A percentile compares a stretch with the other conserved stretches of the same genome.
phyloP scores from a whole-genome alignment of 2,797 vertebrate genomes.

The Melanotaenia parkinsoni region DNA sequence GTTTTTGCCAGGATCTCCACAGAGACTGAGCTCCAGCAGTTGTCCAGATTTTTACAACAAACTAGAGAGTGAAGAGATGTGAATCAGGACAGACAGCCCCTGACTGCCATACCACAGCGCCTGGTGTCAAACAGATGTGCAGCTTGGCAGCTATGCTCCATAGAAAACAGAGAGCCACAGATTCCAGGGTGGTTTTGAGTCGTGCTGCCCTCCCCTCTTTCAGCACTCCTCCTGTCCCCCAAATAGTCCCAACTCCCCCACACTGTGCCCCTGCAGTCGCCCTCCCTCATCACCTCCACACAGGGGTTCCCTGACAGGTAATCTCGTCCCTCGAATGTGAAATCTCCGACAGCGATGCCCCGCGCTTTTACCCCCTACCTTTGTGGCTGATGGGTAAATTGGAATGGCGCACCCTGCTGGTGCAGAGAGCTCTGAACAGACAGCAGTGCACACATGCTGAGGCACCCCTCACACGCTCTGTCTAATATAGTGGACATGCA shows the following conservation, averaged over 20 bases:
- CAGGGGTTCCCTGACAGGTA: conserved; percentile 82
- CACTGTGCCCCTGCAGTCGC: conserved; percentile 71
- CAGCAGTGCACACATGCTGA: conserved; percentile 77
- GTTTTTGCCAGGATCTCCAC: conserved; percentile 33
- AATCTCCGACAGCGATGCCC: conserved; percentile 79
- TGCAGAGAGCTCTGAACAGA: conserved; percentile 76
- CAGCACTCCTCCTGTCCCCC: conserved; percentile 45
- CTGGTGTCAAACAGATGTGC: conserved; percentile 84
- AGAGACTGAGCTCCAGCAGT: conserved; percentile 40
- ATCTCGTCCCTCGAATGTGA: conserved; percentile 83
- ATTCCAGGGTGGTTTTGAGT: conserved; percentile 70
- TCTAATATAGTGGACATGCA: conserved; percentile 85
- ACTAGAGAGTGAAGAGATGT: conserved; percentile 57
- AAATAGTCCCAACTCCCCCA: conserved; percentile 63
- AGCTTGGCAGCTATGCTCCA: conserved; percentile 75
- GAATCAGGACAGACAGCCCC: conserved; percentile 76
- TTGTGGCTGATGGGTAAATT: conserved; percentile 82
- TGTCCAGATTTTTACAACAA: conserved; percentile 54
- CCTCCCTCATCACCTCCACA: conserved; percentile 80
- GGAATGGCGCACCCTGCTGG: conserved; percentile 84
- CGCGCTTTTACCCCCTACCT: conserved; percentile 77
- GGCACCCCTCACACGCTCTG: conserved; percentile 66
- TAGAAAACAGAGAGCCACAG: conserved; percentile 72
- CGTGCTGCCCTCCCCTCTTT: conserved; percentile 47
- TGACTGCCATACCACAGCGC: conserved; percentile 74